These are phyloP conservation scores for Falco naumanni DNA, from an alignment of 2,797 vertebrate genomes.

Conservation along the genomic window DNA sequence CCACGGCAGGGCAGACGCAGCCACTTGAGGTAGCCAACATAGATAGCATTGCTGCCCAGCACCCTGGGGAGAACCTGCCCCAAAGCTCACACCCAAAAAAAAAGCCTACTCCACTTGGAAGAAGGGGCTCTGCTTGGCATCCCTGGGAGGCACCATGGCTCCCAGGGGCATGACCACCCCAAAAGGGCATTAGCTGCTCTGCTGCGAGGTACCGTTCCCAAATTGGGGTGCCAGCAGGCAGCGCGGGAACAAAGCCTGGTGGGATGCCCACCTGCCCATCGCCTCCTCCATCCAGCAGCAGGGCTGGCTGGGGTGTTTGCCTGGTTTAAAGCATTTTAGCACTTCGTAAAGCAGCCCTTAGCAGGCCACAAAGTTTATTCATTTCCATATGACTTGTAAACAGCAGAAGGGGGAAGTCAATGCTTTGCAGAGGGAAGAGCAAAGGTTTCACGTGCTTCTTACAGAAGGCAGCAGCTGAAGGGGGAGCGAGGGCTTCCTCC, in stretches of 20 bases:
- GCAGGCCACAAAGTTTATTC: conserved; percentile 50
- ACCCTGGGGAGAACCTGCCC: background rate
- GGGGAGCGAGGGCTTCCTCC: background rate
- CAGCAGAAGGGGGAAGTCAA: background rate
- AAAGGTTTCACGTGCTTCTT: background rate
- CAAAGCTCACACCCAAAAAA: background rate
- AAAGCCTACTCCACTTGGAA: background rate
- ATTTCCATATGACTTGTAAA: conserved; percentile 51
- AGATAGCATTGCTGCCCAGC: background rate
- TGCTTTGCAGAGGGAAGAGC: background rate
- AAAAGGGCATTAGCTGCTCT: background rate
- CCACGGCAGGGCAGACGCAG: rapidly evolving
- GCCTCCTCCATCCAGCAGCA: background rate
- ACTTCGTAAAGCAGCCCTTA: conserved; percentile 40
- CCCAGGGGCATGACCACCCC: too few relatives aligned
- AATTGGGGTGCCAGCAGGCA: background rate
- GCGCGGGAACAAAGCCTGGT: background rate
- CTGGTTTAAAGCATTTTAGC: conserved; percentile 31
- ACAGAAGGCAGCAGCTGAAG: background rate
- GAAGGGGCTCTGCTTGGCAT: background rate
- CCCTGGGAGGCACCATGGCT: background rate
- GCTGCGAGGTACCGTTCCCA: too few relatives aligned
- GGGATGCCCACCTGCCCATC: background rate
- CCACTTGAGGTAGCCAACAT: background rate
- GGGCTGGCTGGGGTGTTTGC: rapidly evolving